phyloP scores from a whole-genome alignment of 2,113 vertebrate species.

The Hippocampus mohnikei region DNA sequence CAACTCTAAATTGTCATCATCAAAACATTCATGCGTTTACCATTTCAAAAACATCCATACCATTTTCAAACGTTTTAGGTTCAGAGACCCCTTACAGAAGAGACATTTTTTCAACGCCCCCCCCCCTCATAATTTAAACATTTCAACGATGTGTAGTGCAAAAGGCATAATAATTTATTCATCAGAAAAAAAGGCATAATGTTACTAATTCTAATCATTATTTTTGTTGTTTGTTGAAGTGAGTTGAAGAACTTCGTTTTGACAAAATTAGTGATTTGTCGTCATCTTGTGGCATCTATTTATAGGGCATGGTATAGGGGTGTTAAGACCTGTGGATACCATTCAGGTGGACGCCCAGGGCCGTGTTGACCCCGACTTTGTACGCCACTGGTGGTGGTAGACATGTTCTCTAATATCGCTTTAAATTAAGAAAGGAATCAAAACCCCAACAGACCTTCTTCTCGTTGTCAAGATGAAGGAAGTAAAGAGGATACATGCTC shows the following conservation, averaged over 20 bases:
- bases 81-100: no score
- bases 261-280: background rate
- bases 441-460: conserved; percentile 77
- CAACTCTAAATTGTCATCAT: background rate
- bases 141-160: no score
- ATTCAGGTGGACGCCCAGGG: no score
- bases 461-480: conserved; percentile 89
- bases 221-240: background rate
- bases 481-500: conserved; percentile 93
- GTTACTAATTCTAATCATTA: no score
- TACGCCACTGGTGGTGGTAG: background rate
- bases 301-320: background rate
- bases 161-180: no score
- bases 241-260: background rate
- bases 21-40: background rate
- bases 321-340: no score
- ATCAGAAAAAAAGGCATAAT: no score
- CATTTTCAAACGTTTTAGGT: background rate
- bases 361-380: no score
- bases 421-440: background rate
- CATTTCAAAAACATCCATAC: background rate
- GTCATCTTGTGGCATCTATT: background rate
- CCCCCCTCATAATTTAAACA: no score
- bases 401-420: background rate
- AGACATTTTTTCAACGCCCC: no score